Percentiles rank a stretch among this genome's conserved stretches.
These are phyloP conservation scores for Corydoras maculifer DNA, from an alignment of 2,113 vertebrate genomes.

Conservation along the genomic window DNA sequence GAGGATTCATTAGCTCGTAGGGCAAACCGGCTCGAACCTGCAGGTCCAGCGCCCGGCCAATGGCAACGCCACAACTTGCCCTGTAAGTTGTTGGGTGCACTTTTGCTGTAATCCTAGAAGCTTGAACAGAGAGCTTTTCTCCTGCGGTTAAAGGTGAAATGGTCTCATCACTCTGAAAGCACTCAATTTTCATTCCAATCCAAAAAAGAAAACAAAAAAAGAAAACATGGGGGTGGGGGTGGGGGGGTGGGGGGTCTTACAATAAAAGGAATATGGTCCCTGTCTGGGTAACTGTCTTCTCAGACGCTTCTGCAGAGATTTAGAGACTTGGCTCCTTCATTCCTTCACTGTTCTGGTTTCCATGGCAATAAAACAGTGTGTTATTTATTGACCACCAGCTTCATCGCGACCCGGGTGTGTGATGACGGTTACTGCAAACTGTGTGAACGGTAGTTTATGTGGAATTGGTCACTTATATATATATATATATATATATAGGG, in stretches of 20 bases:
- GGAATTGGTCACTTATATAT: no score
- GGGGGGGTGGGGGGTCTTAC: not conserved
- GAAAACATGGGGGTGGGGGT: no score
- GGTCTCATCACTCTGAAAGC: conserved; percentile 40
- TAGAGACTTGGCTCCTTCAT: no score
- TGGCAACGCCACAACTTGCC: conserved; percentile 23
- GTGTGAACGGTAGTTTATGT: no score
- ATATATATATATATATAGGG: no score
- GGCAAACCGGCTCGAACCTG: conserved; percentile 34
- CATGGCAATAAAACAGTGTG: no score
- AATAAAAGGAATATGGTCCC: not conserved
- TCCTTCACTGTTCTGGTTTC: no score
- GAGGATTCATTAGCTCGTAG: conserved; percentile 30
- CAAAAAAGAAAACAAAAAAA: conserved; percentile 1
- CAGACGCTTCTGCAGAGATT: no score
- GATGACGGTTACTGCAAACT: no score
- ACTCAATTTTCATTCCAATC: conserved; percentile 43
- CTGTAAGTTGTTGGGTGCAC: conserved; percentile 29
- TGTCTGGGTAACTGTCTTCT: no score
- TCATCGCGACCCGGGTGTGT: no score
- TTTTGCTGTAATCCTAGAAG: conserved; percentile 44
- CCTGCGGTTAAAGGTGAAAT: conserved; percentile 39
- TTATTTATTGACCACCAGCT: no score
- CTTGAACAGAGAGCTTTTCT: conserved; percentile 38
- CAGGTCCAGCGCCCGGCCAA: conserved; percentile 18